phyloP scores from a whole-genome alignment of 2,797 vertebrate genomes.

The Sebastes alutus region DNA sequence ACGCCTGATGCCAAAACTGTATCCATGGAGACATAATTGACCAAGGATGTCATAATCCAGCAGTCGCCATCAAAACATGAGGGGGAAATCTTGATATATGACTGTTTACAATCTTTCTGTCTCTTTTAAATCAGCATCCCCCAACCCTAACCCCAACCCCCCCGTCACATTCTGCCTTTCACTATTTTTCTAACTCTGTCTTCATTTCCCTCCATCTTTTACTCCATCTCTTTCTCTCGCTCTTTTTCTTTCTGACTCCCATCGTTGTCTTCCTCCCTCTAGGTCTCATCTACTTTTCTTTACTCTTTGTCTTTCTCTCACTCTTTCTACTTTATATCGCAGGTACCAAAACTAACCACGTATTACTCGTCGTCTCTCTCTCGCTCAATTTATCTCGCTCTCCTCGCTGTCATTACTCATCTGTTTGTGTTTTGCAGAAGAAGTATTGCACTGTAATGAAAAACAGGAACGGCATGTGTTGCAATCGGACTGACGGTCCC shows the following conservation, averaged over 20 bases:
- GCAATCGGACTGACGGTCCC: slow-evolving; percentile 32
- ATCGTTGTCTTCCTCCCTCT: background rate
- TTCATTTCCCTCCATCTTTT: background rate
- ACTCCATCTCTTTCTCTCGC: background rate
- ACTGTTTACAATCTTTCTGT: slow-evolving; percentile 34
- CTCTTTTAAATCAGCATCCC: background rate
- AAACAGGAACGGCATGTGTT: slow-evolving; percentile 51
- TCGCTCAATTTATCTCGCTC: background rate
- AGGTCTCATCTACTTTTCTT: background rate
- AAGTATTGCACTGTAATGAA: slow-evolving; percentile 39
- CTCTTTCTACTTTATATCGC: background rate
- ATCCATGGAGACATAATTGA: slow-evolving; percentile 41
- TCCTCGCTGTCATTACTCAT: slow-evolving; percentile 37
- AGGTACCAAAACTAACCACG: background rate
- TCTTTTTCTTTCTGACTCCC: background rate
- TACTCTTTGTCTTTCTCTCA: background rate
- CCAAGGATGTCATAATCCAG: slow-evolving; percentile 33
- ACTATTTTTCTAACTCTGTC: background rate
- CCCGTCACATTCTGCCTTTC: background rate
- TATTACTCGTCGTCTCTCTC: background rate
- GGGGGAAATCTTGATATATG: slow-evolving; percentile 33
- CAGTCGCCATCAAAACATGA: slow-evolving; percentile 21
- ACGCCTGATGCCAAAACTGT: slow-evolving; percentile 22
- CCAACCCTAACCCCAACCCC: too few relatives aligned
- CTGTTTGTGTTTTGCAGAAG: slow-evolving; percentile 45